Percentiles rank a stretch among this genome's conserved stretches.
Evolutionary conservation across 2,113 vertebrate species (phyloP).

Genomic region (Strix aluco): DNA sequence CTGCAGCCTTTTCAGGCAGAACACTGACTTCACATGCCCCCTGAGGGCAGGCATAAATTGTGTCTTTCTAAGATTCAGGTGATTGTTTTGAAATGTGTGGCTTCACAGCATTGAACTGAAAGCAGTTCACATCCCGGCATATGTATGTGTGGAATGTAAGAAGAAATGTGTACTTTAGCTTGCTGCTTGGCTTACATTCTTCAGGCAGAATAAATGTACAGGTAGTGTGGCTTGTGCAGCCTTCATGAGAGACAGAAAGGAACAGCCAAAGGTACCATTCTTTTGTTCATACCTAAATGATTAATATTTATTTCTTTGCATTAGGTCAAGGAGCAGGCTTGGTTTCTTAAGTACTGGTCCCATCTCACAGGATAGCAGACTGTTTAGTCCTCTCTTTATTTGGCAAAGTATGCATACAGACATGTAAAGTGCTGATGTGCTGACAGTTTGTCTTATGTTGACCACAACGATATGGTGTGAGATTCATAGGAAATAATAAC

Average conservation of each 20-base stretch:
- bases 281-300: background rate
- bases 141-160: background rate
- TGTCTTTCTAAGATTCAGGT: background rate
- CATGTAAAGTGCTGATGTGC: background rate
- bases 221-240: background rate
- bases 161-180: background rate
- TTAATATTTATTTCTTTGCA: background rate
- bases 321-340: background rate
- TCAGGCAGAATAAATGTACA: background rate
- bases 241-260: background rate
- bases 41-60: background rate
- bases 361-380: background rate
- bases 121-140: background rate
- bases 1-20: background rate
- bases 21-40: background rate
- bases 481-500: background rate
- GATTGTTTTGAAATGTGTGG: background rate
- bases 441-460: background rate
- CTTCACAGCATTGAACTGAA: background rate
- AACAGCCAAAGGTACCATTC: background rate
- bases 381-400: background rate
- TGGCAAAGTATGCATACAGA: fast-evolving
- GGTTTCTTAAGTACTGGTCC: background rate
- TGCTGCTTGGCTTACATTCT: background rate
- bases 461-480: background rate